Evolutionary conservation across 2,888 invertebrate genomes (phyloP).

Genomic region (Agrypnus murinus): DNA sequence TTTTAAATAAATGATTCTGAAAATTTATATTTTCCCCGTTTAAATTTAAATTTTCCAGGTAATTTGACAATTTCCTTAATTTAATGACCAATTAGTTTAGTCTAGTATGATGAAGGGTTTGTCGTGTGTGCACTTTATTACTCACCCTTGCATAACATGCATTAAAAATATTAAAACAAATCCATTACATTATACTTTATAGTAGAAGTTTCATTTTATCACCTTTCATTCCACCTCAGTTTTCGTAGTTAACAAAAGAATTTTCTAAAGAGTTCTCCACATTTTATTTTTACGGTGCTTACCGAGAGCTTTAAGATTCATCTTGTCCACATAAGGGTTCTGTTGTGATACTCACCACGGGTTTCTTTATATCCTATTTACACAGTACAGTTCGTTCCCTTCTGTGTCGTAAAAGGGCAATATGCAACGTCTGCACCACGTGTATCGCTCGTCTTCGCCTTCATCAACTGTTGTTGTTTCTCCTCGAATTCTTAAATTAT

Average conservation of each 20-base stretch:
- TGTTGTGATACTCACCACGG: conserved; percentile 23
- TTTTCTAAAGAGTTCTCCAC: too few relatives aligned
- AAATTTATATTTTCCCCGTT: too few relatives aligned
- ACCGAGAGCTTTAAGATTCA: conserved; percentile 8
- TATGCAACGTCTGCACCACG: conserved; percentile 37
- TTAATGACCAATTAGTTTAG: conserved; percentile 21
- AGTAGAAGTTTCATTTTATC: not conserved
- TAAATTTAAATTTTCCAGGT: conserved; percentile 14
- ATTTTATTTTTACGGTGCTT: too few relatives aligned
- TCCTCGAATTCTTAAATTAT: conserved; percentile 43
- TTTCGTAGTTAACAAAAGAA: too few relatives aligned
- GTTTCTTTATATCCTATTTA: conserved; percentile 33
- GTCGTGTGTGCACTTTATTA: conserved; percentile 16
- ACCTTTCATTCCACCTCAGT: too few relatives aligned
- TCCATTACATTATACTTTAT: not conserved
- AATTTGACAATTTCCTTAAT: conserved; percentile 16
- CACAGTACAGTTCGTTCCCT: conserved; percentile 30
- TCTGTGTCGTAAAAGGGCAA: conserved; percentile 33
- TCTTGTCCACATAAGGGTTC: not conserved
- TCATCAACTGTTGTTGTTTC: conserved; percentile 34
- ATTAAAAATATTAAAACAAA: conserved; percentile 13
- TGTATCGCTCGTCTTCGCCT: conserved; percentile 38
- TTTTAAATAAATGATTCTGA: too few relatives aligned
- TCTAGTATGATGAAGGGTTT: not conserved
- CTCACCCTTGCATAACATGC: not conserved